Base-by-base conservation (phyloP, 1,140 invertebrate genomes). In the Caenorhabditis tropicalis region DNA sequence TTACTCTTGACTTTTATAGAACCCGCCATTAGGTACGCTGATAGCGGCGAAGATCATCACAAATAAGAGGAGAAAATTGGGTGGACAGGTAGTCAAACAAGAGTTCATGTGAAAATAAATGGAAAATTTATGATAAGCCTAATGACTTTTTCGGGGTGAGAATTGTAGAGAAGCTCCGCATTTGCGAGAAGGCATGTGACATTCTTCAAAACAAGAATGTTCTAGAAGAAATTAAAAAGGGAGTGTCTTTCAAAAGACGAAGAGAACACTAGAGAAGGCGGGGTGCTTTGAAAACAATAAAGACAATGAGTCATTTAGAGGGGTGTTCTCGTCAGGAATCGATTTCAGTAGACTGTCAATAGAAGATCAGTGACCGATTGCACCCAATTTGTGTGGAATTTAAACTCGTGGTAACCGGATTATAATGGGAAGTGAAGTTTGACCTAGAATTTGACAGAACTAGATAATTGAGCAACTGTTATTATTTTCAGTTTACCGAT, bases 361-460 rank as follows among this genome's bases (percentile, higher is more conserved):
- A 46, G 21, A 33, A 43, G 65, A 43, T 74, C 65, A 74, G 12
- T 74, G 36, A 74, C 36, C 65, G 43, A 74, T 74, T 74, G 33
- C 15, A 43, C 65, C 65, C 29, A 74, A 74, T 74, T 74, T 74
- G 36, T 43, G 33, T 43, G 65, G 65, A 74, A 74, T 74, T 74
- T 19, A 36, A 74, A 74, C 65, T 43, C 19, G 3, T 15, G 10
- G 36, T 74, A 74, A 74, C 65, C 65, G 65, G 65, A 74, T 74
- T 74, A 74, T 74, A 3, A 74, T 10, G 43, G 29, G 24, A 15
- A 16, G 2, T 65, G 33, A 65, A 65, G 58, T 65, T 65, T 65
- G 58, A 65, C 58, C 58, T 65, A n/a, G 48, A 16, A 19, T 1
- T 46, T 9, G 43, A 16, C 9, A 16, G 2, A 2, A 16, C 9